Base-by-base conservation (phyloP, 2,797 vertebrate species). In the Crypturellus tataupa region DNA sequence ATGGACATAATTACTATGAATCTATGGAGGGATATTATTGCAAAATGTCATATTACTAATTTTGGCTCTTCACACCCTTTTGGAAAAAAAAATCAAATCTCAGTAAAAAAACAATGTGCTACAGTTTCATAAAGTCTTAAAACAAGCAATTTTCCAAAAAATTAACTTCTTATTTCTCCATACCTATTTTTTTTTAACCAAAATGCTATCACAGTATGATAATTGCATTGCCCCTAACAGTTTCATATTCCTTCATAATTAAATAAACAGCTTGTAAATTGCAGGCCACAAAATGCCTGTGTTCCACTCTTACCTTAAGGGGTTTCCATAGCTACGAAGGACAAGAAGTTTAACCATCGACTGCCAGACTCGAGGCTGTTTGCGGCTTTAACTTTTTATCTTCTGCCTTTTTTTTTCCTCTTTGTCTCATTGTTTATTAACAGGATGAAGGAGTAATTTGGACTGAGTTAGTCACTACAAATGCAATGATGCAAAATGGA, bases 291-390 rank as follows among this genome's bases (percentile, higher is more conserved):
- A 97, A 97, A 96, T 93, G 85, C 95, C 85, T 92, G 60, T 91
- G 77, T 96, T 97, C 91, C 40, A 69, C 89, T 97, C 94, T 95
- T 97, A 97, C 97, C 96, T 98, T 97, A 97, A 97, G 96, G 90
- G 92, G 98, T 98, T 98, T 98, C 98, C 98, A 98, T 98, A 98
- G 98, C 95, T 98, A 98, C 98, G 76, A 90, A 96, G 96, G 95
- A 98, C 97, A 97, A 97, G 94, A 97, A 97, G 91, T 97, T 97
- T 97, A 96, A 95, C 95, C 90, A 96, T 82, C 86, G 51, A 95
- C 98, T 97, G 93, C 96, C 96, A 96, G 93, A 87, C 96, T 96
- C 14, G 24, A 97, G 90, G 94, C 95, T 96, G 85, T 97, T 95
- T 90, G 62, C 40, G 95, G 81, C 85, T 72, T 44, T 91, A 96